Base-by-base conservation (phyloP, 2,797 vertebrate genomes). In the Siniperca obscura region DNA sequence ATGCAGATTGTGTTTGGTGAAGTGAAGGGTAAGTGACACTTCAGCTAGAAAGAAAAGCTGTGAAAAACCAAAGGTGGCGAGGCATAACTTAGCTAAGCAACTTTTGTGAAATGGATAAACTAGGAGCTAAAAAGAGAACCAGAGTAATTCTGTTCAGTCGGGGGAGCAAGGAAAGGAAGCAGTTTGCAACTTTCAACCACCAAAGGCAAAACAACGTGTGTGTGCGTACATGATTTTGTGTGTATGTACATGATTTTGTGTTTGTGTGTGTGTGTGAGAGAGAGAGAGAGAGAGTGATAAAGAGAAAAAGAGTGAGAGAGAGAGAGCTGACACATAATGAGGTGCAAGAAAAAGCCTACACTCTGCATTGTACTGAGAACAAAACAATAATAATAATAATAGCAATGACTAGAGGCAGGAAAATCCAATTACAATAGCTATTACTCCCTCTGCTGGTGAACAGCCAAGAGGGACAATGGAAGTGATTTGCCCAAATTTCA, bases 391-490 rank as follows among this genome's bases (percentile, higher is more conserved):
- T 30, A 30, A 30, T 30, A 30, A 86, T 40, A 90, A 82, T 60
- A 72, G 76, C 78, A 86, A 67, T 85, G 82, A 80, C 75, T 75
- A 19, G 59, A 85, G 78, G 82, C 72, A 84, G 60, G 40, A 79
- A 90, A 90, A 87, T 83, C 77, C 81, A 86, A 86, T 93, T 90
- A 89, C 83, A 88, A 76, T 55, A 87, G 83, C 83, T 80, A 60
- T 83, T 86, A 87, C 89, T 86, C 84, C 90, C 90, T 87, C 87
- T 90, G 19, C 87, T 90, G 90, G 91, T 84, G 75, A 84, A 76
- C 71, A 82, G 82, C 83, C 89, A 89, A 74, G 80, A 80, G 82
- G 74, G 77, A 89, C 81, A 82, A 86, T 55, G 62, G 62, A 57
- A 78, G 44, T 3, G 25, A 83, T 88, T 84, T 70, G 59, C 44